Evolutionary conservation across 2,888 invertebrate species (phyloP).

Genomic region (Oligia latruncula): DNA sequence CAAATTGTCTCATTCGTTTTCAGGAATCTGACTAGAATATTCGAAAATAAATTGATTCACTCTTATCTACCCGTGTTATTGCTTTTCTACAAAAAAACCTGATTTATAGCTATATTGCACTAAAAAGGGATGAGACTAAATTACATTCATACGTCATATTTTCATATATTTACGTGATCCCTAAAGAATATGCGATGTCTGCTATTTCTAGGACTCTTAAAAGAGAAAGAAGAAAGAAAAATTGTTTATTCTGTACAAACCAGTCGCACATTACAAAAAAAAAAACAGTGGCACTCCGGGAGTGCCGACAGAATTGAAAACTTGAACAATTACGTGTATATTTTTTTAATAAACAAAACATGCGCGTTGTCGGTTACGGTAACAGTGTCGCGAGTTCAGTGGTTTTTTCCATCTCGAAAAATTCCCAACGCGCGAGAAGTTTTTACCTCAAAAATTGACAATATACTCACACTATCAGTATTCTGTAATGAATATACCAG

Average conservation of each 20-base stretch:
- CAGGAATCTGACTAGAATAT: background rate
- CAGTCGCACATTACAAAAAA: background rate
- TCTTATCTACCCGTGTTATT: background rate
- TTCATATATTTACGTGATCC: slow-evolving; percentile 19
- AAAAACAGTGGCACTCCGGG: too few species aligned
- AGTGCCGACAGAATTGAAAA: too few species aligned
- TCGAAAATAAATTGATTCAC: background rate
- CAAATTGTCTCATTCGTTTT: background rate
- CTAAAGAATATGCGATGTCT: background rate
- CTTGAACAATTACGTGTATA: too few species aligned
- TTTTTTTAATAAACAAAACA: too few species aligned
- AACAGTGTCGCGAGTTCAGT: too few species aligned
- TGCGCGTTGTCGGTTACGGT: too few species aligned
- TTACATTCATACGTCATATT: slow-evolving; percentile 29
- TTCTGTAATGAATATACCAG: too few species aligned
- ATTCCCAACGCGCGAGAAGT: too few species aligned
- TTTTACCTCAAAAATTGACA: too few species aligned
- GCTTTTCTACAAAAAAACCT: background rate
- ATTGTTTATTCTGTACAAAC: background rate
- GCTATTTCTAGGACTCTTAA: background rate
- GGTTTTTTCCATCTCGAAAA: too few species aligned
- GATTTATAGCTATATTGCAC: slow-evolving; percentile 29
- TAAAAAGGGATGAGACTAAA: slow-evolving; percentile 15
- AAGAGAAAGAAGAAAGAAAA: background rate
- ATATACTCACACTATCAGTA: too few species aligned